Evolutionary conservation across 1,140 invertebrate species (phyloP).

Genomic region (Leptoteleia sp.): DNA sequence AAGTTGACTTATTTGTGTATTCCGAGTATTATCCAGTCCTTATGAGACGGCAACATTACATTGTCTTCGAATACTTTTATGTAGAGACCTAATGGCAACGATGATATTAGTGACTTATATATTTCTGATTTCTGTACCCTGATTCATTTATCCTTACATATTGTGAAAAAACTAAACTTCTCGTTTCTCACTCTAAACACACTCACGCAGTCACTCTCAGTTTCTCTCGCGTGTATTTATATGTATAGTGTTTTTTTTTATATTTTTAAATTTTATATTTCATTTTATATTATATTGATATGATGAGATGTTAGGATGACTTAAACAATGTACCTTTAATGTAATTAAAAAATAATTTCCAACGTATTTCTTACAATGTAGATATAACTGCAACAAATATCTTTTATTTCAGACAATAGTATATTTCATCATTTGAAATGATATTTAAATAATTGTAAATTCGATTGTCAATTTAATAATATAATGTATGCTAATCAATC

Average conservation of each 20-base stretch:
- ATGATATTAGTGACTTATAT: conserved; percentile 39
- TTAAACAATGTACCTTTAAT: conserved; percentile 9
- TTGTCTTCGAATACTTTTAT: conserved; percentile 41
- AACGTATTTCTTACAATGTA: background rate
- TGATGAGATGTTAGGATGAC: conserved; percentile 42
- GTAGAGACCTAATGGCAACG: conserved; percentile 41
- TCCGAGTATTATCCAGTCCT: conserved; percentile 1
- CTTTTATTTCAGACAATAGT: background rate
- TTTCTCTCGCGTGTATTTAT: conserved; percentile 17
- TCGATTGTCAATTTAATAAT: conserved; percentile 17
- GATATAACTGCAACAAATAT: background rate
- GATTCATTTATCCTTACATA: conserved; percentile 50
- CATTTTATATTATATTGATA: conserved; percentile 38
- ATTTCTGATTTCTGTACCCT: conserved; percentile 49
- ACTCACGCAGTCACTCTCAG: conserved; percentile 19
- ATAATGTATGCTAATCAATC: conserved; percentile 1
- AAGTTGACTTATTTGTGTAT: too few relatives aligned
- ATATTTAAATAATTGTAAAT: conserved; percentile 7
- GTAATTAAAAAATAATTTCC: background rate
- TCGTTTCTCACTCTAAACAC: conserved; percentile 18
- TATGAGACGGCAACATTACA: conserved; percentile 33
- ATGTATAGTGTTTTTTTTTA: conserved; percentile 23
- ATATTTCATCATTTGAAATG: background rate
- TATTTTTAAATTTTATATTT: conserved; percentile 2
- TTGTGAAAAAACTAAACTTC: conserved; percentile 56